phyloP scores from a whole-genome alignment of 2,797 vertebrate genomes.

The Acrossocheilus fasciatus region DNA sequence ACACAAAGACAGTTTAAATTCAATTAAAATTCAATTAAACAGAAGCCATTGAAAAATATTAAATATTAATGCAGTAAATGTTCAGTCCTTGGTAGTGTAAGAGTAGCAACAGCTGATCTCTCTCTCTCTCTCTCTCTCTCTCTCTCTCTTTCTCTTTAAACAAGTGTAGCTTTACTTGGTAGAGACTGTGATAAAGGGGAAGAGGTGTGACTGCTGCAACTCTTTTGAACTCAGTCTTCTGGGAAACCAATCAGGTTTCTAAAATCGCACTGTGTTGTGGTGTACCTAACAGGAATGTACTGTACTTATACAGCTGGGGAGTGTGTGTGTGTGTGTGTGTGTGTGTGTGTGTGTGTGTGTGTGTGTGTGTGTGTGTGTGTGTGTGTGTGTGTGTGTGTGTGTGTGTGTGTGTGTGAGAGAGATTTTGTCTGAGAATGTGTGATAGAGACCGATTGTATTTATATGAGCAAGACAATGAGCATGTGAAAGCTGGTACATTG shows the following conservation, averaged over 20 bases:
- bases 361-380: background rate
- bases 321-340: background rate
- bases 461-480: background rate
- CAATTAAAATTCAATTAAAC: background rate
- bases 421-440: constrained; percentile 10
- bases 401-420: background rate
- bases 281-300: background rate
- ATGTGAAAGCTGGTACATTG: background rate
- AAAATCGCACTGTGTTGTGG: constrained; percentile 45
- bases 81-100: background rate
- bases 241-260: constrained; percentile 46
- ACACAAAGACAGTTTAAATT: background rate
- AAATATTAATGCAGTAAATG: background rate
- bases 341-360: background rate
- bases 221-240: constrained; percentile 37
- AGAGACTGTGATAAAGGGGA: constrained; percentile 11
- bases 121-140: background rate
- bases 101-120: constrained; percentile 1
- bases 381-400: background rate
- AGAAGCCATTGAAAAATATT: background rate
- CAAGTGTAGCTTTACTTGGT: constrained; percentile 13
- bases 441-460: background rate
- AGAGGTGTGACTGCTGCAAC: constrained; percentile 20
- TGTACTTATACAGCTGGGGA: background rate
- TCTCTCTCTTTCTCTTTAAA: constrained; percentile 3